These are phyloP conservation scores for Lepidonotus clava DNA, from an alignment of 2,888 invertebrate species.

Conservation along the genomic window DNA sequence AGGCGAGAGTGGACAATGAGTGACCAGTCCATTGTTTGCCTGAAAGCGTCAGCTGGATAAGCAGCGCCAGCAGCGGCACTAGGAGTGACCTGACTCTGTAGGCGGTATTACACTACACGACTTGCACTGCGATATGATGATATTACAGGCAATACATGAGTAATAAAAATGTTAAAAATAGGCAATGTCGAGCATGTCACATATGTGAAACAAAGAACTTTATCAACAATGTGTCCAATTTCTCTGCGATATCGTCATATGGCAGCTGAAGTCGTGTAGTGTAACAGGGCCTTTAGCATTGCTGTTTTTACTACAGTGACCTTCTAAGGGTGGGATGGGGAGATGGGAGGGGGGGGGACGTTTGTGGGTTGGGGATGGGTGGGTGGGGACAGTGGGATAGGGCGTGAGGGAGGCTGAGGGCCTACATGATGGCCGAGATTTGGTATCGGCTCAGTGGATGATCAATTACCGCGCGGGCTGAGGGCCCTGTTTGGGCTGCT, in stretches of 20 bases:
- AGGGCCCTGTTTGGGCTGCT: constrained; percentile 18
- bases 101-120: too few relatives aligned
- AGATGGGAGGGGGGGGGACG: not conserved
- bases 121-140: too few relatives aligned
- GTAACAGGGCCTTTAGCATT: not conserved
- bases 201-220: too few relatives aligned
- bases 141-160: too few relatives aligned
- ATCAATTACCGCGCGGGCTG: constrained; percentile 31
- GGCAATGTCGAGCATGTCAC: too few relatives aligned
- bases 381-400: not conserved
- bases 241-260: too few relatives aligned
- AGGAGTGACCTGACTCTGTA: too few relatives aligned
- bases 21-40: constrained; percentile 9
- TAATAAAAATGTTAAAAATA: too few relatives aligned
- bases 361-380: not conserved
- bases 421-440: constrained; percentile 42
- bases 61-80: not conserved
- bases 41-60: constrained; percentile 2
- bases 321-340: not conserved
- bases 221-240: too few relatives aligned
- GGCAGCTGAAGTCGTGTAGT: not conserved
- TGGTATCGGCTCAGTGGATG: constrained; percentile 42
- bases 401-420: not conserved
- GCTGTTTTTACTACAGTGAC: too few relatives aligned
- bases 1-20: not conserved